Conservation (phyloP, 2,888 invertebrate genomes). For the Falcaria lacertinaria region DNA sequence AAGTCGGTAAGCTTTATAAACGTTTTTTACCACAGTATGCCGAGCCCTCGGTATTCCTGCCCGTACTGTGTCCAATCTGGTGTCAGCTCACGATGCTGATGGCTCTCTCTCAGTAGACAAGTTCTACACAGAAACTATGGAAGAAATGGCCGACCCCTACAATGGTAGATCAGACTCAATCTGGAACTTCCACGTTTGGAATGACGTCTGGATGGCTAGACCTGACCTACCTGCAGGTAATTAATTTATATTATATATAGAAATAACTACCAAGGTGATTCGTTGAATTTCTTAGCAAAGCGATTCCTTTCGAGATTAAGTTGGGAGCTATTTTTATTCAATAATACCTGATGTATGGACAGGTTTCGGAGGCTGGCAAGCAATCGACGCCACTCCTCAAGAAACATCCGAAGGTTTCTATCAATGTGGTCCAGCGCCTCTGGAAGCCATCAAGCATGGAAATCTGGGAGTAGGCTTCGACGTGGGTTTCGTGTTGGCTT, state of each 20-base stretch:
- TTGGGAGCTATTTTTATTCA: too few relatives aligned
- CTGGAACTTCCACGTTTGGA: slow-evolving; percentile 95
- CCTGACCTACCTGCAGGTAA: slow-evolving; percentile 85
- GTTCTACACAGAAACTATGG: slow-evolving; percentile 84
- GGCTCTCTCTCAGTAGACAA: slow-evolving; percentile 88
- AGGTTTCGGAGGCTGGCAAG: slow-evolving; percentile 95
- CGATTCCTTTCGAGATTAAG: too few relatives aligned
- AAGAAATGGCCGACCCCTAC: slow-evolving; percentile 83
- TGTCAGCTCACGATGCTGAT: slow-evolving; percentile 92
- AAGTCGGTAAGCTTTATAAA: neutral
- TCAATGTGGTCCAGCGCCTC: slow-evolving; percentile 89
- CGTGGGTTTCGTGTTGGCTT: slow-evolving; percentile 87
- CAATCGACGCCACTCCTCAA: slow-evolving; percentile 91
- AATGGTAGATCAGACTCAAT: slow-evolving; percentile 86
- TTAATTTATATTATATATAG: too few relatives aligned
- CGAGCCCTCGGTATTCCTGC: slow-evolving; percentile 90
- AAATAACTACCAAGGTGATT: too few relatives aligned
- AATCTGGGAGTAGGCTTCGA: slow-evolving; percentile 87
- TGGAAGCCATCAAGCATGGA: slow-evolving; percentile 88
- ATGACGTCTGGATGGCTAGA: slow-evolving; percentile 91
- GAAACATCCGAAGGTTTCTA: slow-evolving; percentile 85
- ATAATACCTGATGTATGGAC: too few relatives aligned
- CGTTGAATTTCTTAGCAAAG: too few relatives aligned
- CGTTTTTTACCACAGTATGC: slow-evolving; percentile 76
- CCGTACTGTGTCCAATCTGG: slow-evolving; percentile 90